Conservation (phyloP, 2,113 vertebrate genomes). For the Mus musculus region GRCm39 chr6:4676001-4676500, state of each 20-base stretch:
- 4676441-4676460: conserved; percentile 56
- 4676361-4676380: not conserved
- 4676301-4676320: not conserved
- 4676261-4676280: conserved; percentile 22
- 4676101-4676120: no score
- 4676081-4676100: no score
- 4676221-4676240: not conserved
- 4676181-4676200: conserved; percentile 3
- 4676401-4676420: conserved; percentile 42
- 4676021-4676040: no score
- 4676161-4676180: not conserved
- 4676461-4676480: conserved; percentile 27
- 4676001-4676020: no score
- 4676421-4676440: not conserved
- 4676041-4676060: no score
- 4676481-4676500: conserved; percentile 63
- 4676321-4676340: not conserved
- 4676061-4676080: no score
- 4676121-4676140: not conserved
- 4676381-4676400: conserved; percentile 31
- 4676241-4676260: conserved; percentile 24
- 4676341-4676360: not conserved
- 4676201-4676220: not conserved
- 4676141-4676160: conserved; percentile 47
- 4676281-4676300: not conserved